Evolutionary conservation across 2,797 vertebrate genomes (phyloP).

Genomic region (Sebastes trivittatus): DNA sequence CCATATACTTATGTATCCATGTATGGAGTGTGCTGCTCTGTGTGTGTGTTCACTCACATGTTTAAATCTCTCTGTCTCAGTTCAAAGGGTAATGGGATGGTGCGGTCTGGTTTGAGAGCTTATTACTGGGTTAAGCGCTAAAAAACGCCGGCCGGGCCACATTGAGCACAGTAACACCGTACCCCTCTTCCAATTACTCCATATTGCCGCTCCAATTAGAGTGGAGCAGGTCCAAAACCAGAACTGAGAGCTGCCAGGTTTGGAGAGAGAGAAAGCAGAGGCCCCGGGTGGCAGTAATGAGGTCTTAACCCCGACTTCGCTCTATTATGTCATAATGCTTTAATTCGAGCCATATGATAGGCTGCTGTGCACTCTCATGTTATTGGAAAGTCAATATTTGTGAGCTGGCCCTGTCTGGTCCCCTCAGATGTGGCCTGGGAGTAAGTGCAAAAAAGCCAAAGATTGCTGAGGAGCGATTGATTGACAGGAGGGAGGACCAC

Average conservation of each 20-base stretch:
- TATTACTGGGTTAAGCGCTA: slow-evolving; percentile 74
- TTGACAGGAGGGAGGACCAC: slow-evolving; percentile 15
- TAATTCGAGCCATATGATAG: slow-evolving; percentile 79
- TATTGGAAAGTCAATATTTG: slow-evolving; percentile 77
- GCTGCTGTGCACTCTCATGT: slow-evolving; percentile 63
- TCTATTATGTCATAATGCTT: slow-evolving; percentile 81
- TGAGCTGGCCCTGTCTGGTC: slow-evolving; percentile 52
- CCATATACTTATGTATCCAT: slow-evolving; percentile 9
- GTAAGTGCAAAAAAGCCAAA: slow-evolving; percentile 26
- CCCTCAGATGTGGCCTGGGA: slow-evolving; percentile 39
- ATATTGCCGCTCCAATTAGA: slow-evolving; percentile 74
- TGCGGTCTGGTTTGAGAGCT: slow-evolving; percentile 66
- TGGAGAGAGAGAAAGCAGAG: slow-evolving; percentile 72
- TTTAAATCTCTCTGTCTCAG: slow-evolving; percentile 45
- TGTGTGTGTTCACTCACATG: slow-evolving; percentile 34
- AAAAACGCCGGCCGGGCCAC: slow-evolving; percentile 55
- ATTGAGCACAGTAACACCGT: slow-evolving; percentile 56
- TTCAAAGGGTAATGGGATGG: slow-evolving; percentile 69
- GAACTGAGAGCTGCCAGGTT: slow-evolving; percentile 67
- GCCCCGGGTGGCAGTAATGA: slow-evolving; percentile 77
- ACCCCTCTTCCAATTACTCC: slow-evolving; percentile 68
- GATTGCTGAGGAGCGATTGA: slow-evolving; percentile 31
- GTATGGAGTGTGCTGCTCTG: slow-evolving; percentile 10
- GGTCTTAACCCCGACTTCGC: slow-evolving; percentile 76
- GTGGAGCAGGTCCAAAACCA: slow-evolving; percentile 68